Conservation (phyloP, 2,113 vertebrate species). For the Thymallus thymallus region DNA sequence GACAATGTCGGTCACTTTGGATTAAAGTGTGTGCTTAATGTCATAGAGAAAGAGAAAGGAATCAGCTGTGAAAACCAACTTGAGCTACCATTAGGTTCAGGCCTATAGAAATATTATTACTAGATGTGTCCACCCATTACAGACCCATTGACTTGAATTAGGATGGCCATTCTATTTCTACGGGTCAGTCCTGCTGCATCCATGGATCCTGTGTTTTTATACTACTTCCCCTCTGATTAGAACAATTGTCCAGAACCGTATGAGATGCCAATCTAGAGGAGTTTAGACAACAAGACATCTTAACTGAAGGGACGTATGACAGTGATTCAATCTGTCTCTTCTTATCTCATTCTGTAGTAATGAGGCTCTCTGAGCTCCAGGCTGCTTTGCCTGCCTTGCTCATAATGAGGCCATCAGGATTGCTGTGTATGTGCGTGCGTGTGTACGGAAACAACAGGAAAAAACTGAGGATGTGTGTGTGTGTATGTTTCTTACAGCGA, state of each 20-base stretch:
- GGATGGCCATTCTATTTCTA: no score
- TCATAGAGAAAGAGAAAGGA: no score
- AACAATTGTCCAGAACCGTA: background rate
- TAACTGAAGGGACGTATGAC: background rate
- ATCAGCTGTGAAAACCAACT: no score
- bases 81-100: no score
- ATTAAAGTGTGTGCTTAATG: no score
- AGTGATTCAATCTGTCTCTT: background rate
- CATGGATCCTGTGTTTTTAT: no score
- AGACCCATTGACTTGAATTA: no score
- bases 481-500: background rate
- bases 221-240: background rate
- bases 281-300: background rate
- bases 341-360: background rate
- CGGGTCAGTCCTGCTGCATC: no score
- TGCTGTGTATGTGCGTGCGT: background rate
- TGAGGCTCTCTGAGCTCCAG: slow-evolving; percentile 1
- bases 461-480: background rate
- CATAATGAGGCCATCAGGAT: slow-evolving; percentile 2
- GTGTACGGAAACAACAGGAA: background rate
- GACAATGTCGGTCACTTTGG: no score
- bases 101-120: no score
- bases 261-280: background rate
- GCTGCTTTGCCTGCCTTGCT: background rate
- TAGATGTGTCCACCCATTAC: no score